Evolutionary conservation across 2,113 vertebrate genomes (phyloP), one percentile per base, ranked within the genome.

Genomic region (Beaufortia kweichowensis): DNA sequence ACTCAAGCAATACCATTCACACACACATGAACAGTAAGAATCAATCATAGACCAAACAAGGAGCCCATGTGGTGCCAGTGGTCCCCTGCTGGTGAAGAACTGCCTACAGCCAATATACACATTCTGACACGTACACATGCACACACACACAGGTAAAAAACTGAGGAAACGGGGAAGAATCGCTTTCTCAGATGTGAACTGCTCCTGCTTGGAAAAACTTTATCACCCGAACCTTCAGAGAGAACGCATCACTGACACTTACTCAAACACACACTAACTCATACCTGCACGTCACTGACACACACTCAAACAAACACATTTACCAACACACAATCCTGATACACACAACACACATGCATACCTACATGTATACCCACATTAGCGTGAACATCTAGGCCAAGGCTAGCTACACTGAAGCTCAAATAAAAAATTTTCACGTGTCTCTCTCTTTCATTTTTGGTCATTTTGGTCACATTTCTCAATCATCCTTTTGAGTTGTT

Each of bases 151-250:
- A 4, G 1, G 35, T 8, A 15, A 41, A 10, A 55, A 31, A 69
- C n/a, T 17, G 48, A 68, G 0, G 11, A 26, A 53, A 39, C 35
- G 8, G 35, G 11, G 35, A 68, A 68, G 66, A 80, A 76, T 76
- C 35, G 62, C 55, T 76, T 76, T 76, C 66, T 81, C 74, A 81
- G 74, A 75, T 81, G 79, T 77, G 24, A 19, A 59, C 70, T 9
- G 31, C 74, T 68, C 33, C 17, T 57, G 12, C 56, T 60, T 29
- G 66, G 67, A 77, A 81, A 77, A 81, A 60, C 61, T n/a, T 31
- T 28, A 68, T 77, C 79, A 77, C 41, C 12, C 60, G 9, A 55
- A 62, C 78, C 9, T 12, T 55, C 24, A 9, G 56, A 48, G 43
- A 69, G 61, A 80, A 79, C 33, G 21, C 19, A 64, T n/a, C 21